Evolutionary conservation across 2,888 invertebrate species (phyloP), one percentile per base, ranked within the genome.

Genomic region (Odiellus spinosus): DNA sequence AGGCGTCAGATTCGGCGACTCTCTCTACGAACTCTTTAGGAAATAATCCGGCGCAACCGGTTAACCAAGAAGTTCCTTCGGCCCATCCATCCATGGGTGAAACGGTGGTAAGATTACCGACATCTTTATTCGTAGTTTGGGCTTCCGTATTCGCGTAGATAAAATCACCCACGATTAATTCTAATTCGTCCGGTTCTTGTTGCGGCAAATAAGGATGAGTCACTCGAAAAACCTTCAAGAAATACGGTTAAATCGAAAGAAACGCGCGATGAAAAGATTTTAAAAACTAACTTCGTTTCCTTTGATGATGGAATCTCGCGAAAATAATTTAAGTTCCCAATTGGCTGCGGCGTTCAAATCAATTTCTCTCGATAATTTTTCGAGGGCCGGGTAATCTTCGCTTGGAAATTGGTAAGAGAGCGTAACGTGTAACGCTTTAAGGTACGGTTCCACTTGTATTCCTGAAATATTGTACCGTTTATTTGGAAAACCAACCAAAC

Each of bases 301-400:
- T 53, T 76, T 73, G 56, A 84, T 74, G 54, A 82, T 70, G 10
- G 79, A 73, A 65, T 90, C 88, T 53, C 86, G 73, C 1, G 90
- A 90, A 65, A 88, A 90, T 4, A 90, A 69, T 46, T 86, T 72
- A 39, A 90, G 66, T 65, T 90, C 86, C 90, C 90, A 90, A 59
- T 73, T 74, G 19, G 77, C 74, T 36, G 75, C 72, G 39, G 75
- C 73, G 43, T 71, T 69, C 1, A 78, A 73, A 59, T 79, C 77
- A 55, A 90, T 70, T 45, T 75, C 74, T 58, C 81, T 78, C 20
- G 82, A 82, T 56, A 87, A 69, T 14, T 69, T 67, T 66, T 82
- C 80, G 43, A 90, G 71, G 45, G 74, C 68, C 51, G 78, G 75
- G 60, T 77, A 85, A 45, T 79, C 77, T 17, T 73, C 70, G 58